Percentiles rank a stretch among this genome's conserved stretches.
Conservation (phyloP, 1,140 invertebrate genomes). For the Caenorhabditis tropicalis region DNA sequence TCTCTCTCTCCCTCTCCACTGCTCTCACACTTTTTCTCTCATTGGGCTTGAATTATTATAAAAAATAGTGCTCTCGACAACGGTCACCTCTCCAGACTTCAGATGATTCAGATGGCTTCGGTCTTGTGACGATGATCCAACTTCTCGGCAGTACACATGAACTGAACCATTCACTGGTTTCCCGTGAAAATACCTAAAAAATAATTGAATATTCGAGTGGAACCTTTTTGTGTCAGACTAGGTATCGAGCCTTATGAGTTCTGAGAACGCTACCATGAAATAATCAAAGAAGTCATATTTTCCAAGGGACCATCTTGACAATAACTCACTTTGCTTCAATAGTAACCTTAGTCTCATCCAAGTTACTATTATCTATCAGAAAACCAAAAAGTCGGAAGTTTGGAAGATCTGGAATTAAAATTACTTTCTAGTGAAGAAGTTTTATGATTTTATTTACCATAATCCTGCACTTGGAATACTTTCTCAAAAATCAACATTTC, state of each 20-base stretch:
- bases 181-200: constrained; percentile 14
- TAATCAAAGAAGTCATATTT: background rate
- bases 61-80: background rate
- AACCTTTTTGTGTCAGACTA: background rate
- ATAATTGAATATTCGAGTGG: background rate
- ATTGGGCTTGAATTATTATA: background rate
- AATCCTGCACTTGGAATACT: constrained; percentile 15
- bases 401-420: constrained; percentile 18
- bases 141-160: constrained; percentile 17
- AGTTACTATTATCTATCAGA: background rate
- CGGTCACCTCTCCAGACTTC: background rate
- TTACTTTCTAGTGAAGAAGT: no score
- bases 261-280: background rate
- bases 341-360: background rate
- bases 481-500: background rate
- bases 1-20: background rate
- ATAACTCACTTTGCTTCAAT: constrained; percentile 30
- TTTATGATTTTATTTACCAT: background rate
- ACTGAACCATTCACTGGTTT: constrained; percentile 25
- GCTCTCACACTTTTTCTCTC: no score
- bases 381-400: background rate
- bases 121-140: constrained; percentile 27
- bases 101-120: constrained; percentile 20
- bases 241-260: background rate
- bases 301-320: no score